A percentile compares a stretch with the other conserved stretches of the same genome.
Evolutionary conservation across 1,140 invertebrate species (phyloP).

Genomic region (Camponotus pennsylvanicus): DNA sequence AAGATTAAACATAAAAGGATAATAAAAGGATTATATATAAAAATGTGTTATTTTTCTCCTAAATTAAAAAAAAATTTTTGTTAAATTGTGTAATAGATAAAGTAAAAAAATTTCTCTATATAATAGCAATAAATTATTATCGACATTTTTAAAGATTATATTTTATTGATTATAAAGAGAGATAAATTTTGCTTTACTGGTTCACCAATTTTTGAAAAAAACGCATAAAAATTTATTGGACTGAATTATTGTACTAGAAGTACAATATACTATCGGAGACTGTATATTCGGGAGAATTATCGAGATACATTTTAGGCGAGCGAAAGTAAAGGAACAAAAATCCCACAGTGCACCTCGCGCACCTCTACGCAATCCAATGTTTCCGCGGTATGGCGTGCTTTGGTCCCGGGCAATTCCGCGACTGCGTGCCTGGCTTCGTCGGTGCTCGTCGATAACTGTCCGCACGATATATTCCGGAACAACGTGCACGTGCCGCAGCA

Average conservation of each 20-base stretch:
- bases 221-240: too few relatives aligned
- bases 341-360: neutral
- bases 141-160: neutral
- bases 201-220: neutral
- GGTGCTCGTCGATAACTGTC: slow-evolving; percentile 55
- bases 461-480: slow-evolving; percentile 30
- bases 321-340: slow-evolving; percentile 22
- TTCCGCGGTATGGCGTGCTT: slow-evolving; percentile 3
- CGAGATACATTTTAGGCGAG: neutral
- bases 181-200: neutral
- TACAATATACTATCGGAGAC: too few relatives aligned
- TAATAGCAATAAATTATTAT: slow-evolving; percentile 8
- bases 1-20: too few relatives aligned
- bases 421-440: slow-evolving; percentile 57
- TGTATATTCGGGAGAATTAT: neutral
- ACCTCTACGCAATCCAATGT: neutral
- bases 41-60: too few relatives aligned
- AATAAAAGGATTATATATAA: too few relatives aligned
- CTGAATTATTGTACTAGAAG: too few relatives aligned
- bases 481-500: slow-evolving; percentile 29
- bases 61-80: too few relatives aligned
- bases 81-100: too few relatives aligned
- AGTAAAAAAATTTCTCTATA: too few relatives aligned
- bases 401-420: slow-evolving; percentile 44
- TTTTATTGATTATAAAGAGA: neutral